Base-by-base conservation (phyloP, 92 coral and sea anemone genomes). In the Nematostella vectensis region DNA sequence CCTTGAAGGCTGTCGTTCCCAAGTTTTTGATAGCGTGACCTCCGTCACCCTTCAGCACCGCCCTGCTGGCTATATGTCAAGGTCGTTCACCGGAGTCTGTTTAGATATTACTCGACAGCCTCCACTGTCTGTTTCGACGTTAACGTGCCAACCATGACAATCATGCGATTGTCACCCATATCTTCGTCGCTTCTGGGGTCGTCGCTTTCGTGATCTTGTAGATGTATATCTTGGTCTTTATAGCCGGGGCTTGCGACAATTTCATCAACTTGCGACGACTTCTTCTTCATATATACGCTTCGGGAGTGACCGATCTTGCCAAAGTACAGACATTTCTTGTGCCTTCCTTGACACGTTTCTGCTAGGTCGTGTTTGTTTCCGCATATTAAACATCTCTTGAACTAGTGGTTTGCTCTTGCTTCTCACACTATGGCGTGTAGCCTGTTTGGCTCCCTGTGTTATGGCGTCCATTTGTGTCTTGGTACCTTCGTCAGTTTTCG, bases 401-500 rank as follows among this genome's bases (percentile, higher is more conserved):
- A 25, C 26, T 48, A 59, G 69, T 4, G 55, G 28, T 50, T 4
- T 50, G 3, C 24, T 3, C 4, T 50, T 50, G 18, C 21, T 1
- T 17, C 15, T 28, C 27, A 29, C 42, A 36, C 15, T 36, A 8
- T 36, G 42, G n/a, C n/a, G n/a, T n/a, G n/a, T n/a, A 6, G 37
- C 31, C 16, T 47, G 13, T 29, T 15, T 11, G 17, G 12, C 29
- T 1, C 56, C 55, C 30, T 79, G 71, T 0, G 68, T 73, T 2
- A 54, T 70, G 2, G 50, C 59, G 59, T 71, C 31, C 77, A 68
- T 72, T 47, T 72, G 71, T 6, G 78, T 66, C 43, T 25, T 58
- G 9, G 75, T 54, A 25, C 82, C 60, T 4, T 74, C 82, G 10
- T 69, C 74, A 11, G 78, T 75, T 59, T 81, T 69, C 0, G 78